These are phyloP conservation scores for Oryzias curvinotus DNA, from an alignment of 2,113 vertebrate genomes.

Conservation along the genomic window DNA sequence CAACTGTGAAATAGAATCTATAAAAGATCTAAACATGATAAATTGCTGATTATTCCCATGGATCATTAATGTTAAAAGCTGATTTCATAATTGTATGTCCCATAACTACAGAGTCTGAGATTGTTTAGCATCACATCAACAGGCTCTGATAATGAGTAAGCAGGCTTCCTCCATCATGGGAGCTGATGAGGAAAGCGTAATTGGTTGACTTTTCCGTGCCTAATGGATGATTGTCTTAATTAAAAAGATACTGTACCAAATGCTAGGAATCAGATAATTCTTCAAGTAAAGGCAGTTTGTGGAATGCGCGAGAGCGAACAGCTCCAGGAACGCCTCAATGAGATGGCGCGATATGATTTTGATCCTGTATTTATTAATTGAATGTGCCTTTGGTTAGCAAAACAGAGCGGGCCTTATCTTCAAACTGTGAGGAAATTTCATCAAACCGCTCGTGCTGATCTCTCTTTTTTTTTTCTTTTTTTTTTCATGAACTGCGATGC, in stretches of 20 bases:
- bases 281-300: slow-evolving; percentile 84
- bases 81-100: slow-evolving; percentile 77
- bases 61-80: slow-evolving; percentile 79
- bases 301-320: slow-evolving; percentile 87
- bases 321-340: slow-evolving; percentile 86
- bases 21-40: slow-evolving; percentile 72
- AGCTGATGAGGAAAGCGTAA: slow-evolving; percentile 82
- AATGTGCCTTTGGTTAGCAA: slow-evolving; percentile 85
- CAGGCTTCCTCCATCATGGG: slow-evolving; percentile 75
- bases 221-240: slow-evolving; percentile 85
- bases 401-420: slow-evolving; percentile 91
- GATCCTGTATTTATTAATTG: slow-evolving; percentile 84
- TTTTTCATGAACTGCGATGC: slow-evolving; percentile 93
- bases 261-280: slow-evolving; percentile 82
- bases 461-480: slow-evolving; percentile 69
- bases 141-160: slow-evolving; percentile 80
- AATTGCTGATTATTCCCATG: slow-evolving; percentile 76
- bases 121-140: slow-evolving; percentile 81
- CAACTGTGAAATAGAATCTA: slow-evolving; percentile 73
- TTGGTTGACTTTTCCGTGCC: slow-evolving; percentile 83
- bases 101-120: slow-evolving; percentile 76
- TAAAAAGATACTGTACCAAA: slow-evolving; percentile 85
- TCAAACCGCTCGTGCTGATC: slow-evolving; percentile 87
- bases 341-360: slow-evolving; percentile 84
- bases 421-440: slow-evolving; percentile 88